Evolutionary conservation across 1,140 invertebrate genomes (phyloP).

Genomic region (Brachionus manjavacas): DNA sequence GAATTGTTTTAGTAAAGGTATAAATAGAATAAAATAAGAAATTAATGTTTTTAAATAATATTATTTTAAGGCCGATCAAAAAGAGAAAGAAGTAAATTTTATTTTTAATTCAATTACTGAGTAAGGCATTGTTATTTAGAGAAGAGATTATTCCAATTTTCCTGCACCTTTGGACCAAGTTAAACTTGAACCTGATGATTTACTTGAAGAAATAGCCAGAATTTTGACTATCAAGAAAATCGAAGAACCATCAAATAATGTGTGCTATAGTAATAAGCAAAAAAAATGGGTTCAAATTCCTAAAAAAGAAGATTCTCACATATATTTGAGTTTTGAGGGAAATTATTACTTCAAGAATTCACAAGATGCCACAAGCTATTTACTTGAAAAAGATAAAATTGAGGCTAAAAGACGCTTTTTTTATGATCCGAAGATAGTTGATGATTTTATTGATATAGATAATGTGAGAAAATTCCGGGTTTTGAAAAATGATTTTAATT

Average conservation of each 20-base stretch:
- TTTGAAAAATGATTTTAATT: constrained; percentile 37
- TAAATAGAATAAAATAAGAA: background rate
- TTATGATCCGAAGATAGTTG: constrained; percentile 13
- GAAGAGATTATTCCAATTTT: background rate
- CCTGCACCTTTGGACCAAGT: background rate
- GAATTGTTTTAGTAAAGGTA: background rate
- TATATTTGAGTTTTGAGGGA: constrained; percentile 57
- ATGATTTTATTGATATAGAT: constrained; percentile 14
- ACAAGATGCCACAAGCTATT: constrained; percentile 55
- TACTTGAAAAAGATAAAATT: constrained; percentile 10
- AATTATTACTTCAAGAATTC: constrained; percentile 57
- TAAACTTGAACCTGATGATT: constrained; percentile 57
- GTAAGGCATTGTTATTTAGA: background rate
- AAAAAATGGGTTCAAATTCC: constrained; percentile 48
- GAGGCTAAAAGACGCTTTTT: background rate
- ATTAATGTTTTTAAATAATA: background rate
- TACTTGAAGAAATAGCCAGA: constrained; percentile 75
- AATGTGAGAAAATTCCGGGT: background rate
- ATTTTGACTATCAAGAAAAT: constrained; percentile 70
- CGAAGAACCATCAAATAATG: constrained; percentile 60
- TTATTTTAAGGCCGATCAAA: background rate
- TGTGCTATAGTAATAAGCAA: constrained; percentile 57
- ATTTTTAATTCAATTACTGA: background rate
- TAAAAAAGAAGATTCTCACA: constrained; percentile 54
- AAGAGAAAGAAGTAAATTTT: background rate